Percentiles rank a stretch among this genome's conserved stretches.
Evolutionary conservation across 2,888 invertebrate genomes (phyloP).

Genomic region (Vanessa cardui): DNA sequence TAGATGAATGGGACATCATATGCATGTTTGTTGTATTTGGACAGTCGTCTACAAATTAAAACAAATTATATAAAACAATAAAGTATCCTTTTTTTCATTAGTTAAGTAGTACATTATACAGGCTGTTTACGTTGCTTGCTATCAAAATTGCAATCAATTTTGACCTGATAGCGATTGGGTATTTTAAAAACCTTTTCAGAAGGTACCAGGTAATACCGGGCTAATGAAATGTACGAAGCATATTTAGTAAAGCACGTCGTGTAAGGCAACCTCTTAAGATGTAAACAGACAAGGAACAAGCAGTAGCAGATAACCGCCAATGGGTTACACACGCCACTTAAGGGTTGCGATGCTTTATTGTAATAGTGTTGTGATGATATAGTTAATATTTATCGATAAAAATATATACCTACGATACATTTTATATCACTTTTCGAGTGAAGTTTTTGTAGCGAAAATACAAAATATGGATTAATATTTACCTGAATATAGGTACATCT

Average conservation of each 20-base stretch:
- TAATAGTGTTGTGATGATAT: constrained; percentile 38
- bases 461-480: no score
- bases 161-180: background rate
- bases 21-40: no score
- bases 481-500: no score
- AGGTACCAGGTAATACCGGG: no score
- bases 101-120: no score
- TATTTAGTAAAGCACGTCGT: constrained; percentile 28
- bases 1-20: no score
- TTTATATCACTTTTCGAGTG: background rate
- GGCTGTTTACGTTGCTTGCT: no score
- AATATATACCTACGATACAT: background rate
- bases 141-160: no score
- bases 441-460: no score
- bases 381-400: constrained; percentile 9
- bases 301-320: constrained; percentile 63
- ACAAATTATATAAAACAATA: no score
- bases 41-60: no score
- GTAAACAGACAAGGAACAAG: constrained; percentile 68
- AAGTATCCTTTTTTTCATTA: no score
- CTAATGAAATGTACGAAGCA: background rate
- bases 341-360: constrained; percentile 53
- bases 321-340: constrained; percentile 72
- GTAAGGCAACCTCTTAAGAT: constrained; percentile 53
- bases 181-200: background rate